phyloP scores from a whole-genome alignment of 2,888 invertebrate species.

The Tenthredo distinguenda region DNA sequence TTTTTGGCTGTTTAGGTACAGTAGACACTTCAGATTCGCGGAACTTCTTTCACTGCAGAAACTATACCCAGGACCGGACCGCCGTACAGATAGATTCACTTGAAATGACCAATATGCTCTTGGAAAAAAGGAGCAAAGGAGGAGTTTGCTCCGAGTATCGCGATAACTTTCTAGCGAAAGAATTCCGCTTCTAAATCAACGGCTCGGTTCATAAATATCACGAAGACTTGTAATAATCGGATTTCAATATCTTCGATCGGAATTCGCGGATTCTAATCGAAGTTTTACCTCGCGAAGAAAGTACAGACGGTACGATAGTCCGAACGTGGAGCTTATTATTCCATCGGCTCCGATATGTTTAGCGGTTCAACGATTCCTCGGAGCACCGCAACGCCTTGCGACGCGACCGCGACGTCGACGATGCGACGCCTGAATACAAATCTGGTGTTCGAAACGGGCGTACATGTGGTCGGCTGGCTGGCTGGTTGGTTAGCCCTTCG shows the following conservation, averaged over 20 bases:
- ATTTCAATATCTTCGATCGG: background rate
- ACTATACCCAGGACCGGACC: background rate
- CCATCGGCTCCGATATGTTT: background rate
- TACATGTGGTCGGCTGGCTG: background rate
- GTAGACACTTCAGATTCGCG: constrained; percentile 16
- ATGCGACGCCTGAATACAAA: constrained; percentile 39
- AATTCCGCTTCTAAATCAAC: background rate
- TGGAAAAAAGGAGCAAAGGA: background rate
- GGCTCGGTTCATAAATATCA: background rate
- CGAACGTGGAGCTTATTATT: background rate
- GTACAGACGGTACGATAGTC: background rate
- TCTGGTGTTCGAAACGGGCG: background rate
- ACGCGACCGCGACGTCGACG: constrained; percentile 22
- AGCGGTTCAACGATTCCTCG: constrained; percentile 35
- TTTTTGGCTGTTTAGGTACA: background rate
- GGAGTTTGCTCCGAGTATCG: background rate
- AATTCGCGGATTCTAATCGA: background rate
- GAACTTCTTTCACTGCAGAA: constrained; percentile 27
- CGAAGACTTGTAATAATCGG: background rate
- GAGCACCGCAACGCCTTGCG: constrained; percentile 28
- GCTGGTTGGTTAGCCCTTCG: background rate
- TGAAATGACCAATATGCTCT: background rate
- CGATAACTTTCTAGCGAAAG: background rate
- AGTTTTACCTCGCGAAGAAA: constrained; percentile 7
- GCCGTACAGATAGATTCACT: constrained; percentile 20